Evolutionary conservation across 2,113 vertebrate genomes (phyloP), one percentile per base, ranked within the genome.

Genomic region (Aphyosemion australe): DNA sequence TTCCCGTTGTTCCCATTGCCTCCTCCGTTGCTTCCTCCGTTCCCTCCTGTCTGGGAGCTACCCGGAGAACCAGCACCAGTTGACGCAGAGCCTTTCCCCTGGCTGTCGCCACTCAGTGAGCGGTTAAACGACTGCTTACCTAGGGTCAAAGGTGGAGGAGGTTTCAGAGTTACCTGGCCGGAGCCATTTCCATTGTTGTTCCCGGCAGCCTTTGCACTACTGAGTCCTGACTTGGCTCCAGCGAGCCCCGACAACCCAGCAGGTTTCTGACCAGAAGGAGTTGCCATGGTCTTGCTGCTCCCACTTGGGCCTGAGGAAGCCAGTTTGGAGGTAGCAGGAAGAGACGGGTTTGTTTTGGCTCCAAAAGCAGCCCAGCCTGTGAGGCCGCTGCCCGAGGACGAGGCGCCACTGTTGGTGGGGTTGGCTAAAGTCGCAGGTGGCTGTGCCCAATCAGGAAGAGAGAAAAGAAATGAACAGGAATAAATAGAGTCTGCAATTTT

Each of bases 321-420:
- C 64, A 96, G 76, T 87, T 99, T 99, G 76, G 95, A 73, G 75
- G 91, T 87, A 21, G 94, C 90, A 1, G 95, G 92, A 45, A 92
- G 90, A 21, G 95, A 87, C 62, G 95, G 89, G 42, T 90, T 93
- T 2, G 95, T 96, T 90, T 99, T 99, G 83, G 96, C 96, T 43
- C 92, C 95, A 80, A 99, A 99, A 9, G 97, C 97, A 47, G 97
- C 97, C 97, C 97, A 99, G 56, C 95, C 97, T 6, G 94, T 97
- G 39, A 99, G 94, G 62, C 95, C 97, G 60, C 95, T 96, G 42
- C 93, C 89, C 39, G 93, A 90, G 32, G 96, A 94, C 37, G 96
- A 93, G 69, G 94, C 89, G 45, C 74, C 90, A 72, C 91, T 87
- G 84, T 77, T 87, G 74, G 94, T 88, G 1, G 95, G 94, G 79